Conservation (phyloP, 1,140 invertebrate species). For the Branchinecta lindahli region DNA sequence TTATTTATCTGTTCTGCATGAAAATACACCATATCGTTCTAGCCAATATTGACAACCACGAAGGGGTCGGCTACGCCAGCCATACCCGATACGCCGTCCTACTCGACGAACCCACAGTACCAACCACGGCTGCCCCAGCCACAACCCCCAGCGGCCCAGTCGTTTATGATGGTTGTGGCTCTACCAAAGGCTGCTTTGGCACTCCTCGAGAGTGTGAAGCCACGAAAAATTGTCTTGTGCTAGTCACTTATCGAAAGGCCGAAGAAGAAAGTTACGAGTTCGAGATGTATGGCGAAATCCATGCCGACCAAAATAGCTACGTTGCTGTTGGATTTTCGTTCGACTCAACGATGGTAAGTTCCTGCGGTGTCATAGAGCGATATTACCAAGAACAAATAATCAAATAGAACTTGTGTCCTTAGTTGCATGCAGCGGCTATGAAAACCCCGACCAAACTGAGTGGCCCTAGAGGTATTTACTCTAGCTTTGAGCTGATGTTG, state of each 20-base stretch:
- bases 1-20: too few species aligned
- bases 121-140: neutral
- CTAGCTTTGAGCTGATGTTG: too few species aligned
- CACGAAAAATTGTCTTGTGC: slow-evolving; percentile 6
- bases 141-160: neutral
- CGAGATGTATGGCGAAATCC: slow-evolving; percentile 12
- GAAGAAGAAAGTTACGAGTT: neutral
- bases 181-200: slow-evolving; percentile 13
- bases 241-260: neutral
- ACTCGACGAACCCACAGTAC: neutral
- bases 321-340: slow-evolving; percentile 15
- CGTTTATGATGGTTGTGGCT: slow-evolving; percentile 16
- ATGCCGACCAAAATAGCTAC: neutral
- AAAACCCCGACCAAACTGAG: too few species aligned
- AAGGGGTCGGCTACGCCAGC: neutral
- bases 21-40: neutral
- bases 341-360: slow-evolving; percentile 12
- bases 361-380: too few species aligned
- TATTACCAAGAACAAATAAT: too few species aligned
- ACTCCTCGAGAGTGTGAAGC: slow-evolving; percentile 7
- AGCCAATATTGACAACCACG: neutral
- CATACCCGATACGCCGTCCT: neutral
- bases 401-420: too few species aligned
- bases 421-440: too few species aligned
- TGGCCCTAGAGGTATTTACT: too few species aligned